phyloP scores from a whole-genome alignment of 2,888 invertebrate species.

The Lasioglossum vierecki region DNA sequence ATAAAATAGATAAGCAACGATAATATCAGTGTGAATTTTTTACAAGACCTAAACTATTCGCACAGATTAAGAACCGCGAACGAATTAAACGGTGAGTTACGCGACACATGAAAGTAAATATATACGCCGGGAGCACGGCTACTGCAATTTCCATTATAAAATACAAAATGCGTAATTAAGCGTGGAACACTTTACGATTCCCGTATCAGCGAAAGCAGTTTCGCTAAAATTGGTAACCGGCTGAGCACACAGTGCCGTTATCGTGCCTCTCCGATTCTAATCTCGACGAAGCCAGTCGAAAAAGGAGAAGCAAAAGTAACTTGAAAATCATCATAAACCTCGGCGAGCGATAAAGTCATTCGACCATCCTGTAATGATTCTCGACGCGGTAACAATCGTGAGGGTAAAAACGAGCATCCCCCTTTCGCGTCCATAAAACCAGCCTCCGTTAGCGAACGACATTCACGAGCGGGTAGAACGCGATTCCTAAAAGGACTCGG shows the following conservation, averaged over 20 bases:
- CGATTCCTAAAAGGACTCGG: slow-evolving; percentile 14
- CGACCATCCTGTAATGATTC: background rate
- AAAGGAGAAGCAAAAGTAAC: background rate
- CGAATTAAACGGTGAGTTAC: background rate
- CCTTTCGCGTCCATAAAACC: slow-evolving; percentile 8
- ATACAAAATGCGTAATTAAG: background rate
- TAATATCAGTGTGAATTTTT: background rate
- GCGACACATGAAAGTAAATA: background rate
- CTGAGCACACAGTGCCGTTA: slow-evolving; percentile 1
- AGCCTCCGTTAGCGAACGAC: slow-evolving; percentile 11
- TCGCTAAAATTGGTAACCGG: background rate
- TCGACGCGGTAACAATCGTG: slow-evolving; percentile 8
- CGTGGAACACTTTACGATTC: background rate
- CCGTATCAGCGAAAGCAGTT: background rate
- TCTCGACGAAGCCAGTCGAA: background rate
- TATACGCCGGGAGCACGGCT: background rate
- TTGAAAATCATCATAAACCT: slow-evolving; percentile 14
- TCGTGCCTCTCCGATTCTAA: background rate
- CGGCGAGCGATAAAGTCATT: slow-evolving; percentile 11
- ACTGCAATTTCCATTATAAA: background rate
- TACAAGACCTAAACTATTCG: background rate
- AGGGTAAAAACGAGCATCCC: slow-evolving; percentile 2
- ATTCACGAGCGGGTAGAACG: background rate
- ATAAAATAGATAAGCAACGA: background rate
- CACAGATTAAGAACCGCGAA: background rate